phyloP scores from a whole-genome alignment of 2,113 vertebrate species.

The Sialia sialis region DNA sequence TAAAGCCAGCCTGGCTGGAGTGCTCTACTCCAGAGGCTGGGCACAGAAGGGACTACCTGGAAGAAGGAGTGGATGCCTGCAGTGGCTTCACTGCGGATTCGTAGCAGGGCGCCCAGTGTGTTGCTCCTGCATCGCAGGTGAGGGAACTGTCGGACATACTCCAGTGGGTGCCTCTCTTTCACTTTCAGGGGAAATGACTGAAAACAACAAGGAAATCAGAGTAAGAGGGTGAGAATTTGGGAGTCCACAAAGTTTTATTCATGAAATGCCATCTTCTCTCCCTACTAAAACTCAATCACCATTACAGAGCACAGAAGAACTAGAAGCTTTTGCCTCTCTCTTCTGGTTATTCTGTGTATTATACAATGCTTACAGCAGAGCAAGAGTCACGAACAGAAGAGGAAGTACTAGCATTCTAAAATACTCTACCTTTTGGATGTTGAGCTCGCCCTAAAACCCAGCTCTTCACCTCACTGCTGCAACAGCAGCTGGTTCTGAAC shows the following conservation, averaged over 20 bases:
- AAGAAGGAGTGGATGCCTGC: conserved; percentile 87
- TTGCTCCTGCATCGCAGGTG: conserved; percentile 89
- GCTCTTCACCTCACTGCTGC: background rate
- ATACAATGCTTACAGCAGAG: background rate
- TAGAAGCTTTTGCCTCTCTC: background rate
- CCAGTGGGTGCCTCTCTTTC: conserved; percentile 81
- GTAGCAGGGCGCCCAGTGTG: conserved; percentile 80
- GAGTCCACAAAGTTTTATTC: background rate
- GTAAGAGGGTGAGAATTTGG: background rate
- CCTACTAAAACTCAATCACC: background rate
- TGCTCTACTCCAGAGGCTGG: rapidly evolving
- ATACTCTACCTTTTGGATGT: background rate
- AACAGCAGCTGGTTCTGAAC: rapidly evolving
- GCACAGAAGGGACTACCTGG: conserved; percentile 72
- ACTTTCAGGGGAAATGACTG: conserved; percentile 90
- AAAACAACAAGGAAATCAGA: background rate
- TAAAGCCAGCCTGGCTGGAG: background rate
- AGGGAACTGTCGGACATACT: conserved; percentile 88
- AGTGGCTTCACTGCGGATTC: conserved; percentile 89
- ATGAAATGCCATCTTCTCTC: background rate
- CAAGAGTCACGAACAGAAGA: background rate
- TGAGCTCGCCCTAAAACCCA: background rate
- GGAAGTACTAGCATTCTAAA: background rate
- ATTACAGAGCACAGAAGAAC: background rate
- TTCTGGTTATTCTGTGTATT: background rate